These are phyloP conservation scores for Drosophila bunnanda DNA, from an alignment of 2,888 invertebrate species.

Conservation along the genomic window DNA sequence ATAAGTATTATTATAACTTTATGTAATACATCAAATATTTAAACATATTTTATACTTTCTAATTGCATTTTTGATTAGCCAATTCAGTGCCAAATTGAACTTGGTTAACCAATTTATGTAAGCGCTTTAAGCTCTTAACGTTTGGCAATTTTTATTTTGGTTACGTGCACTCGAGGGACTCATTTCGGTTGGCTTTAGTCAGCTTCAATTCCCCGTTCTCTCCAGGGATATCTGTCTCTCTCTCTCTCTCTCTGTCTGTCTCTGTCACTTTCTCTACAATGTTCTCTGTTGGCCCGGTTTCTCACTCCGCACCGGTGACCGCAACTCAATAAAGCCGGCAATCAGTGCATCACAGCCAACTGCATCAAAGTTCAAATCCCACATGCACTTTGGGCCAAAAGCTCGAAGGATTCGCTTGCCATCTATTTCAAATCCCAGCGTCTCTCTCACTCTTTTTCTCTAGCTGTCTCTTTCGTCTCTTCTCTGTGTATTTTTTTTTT, in stretches of 20 bases:
- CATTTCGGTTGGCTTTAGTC: conserved; percentile 27
- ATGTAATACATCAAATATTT: not conserved
- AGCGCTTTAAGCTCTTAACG: conserved; percentile 1
- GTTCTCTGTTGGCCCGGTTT: not conserved
- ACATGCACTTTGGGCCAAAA: conserved; percentile 55
- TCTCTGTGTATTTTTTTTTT: not conserved
- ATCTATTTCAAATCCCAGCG: conserved; percentile 21
- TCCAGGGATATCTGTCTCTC: not conserved
- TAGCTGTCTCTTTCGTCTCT: not conserved
- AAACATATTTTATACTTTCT: no score
- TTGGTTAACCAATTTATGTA: conserved; percentile 28
- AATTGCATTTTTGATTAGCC: not conserved
- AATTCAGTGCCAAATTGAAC: not conserved
- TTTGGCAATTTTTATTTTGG: conserved; percentile 5
- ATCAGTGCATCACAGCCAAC: conserved; percentile 47
- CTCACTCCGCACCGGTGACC: conserved; percentile 12
- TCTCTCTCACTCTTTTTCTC: not conserved
- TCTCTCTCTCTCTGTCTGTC: no score
- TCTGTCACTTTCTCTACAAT: conserved; percentile 1
- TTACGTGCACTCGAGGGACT: conserved; percentile 13
- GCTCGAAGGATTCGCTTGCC: conserved; percentile 32
- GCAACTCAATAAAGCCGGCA: conserved; percentile 60
- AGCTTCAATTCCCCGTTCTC: conserved; percentile 22
- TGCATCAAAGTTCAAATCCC: conserved; percentile 60
- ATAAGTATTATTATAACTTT: not conserved